Conservation (phyloP, 2,113 vertebrate genomes). For the Danio rerio region DNA sequence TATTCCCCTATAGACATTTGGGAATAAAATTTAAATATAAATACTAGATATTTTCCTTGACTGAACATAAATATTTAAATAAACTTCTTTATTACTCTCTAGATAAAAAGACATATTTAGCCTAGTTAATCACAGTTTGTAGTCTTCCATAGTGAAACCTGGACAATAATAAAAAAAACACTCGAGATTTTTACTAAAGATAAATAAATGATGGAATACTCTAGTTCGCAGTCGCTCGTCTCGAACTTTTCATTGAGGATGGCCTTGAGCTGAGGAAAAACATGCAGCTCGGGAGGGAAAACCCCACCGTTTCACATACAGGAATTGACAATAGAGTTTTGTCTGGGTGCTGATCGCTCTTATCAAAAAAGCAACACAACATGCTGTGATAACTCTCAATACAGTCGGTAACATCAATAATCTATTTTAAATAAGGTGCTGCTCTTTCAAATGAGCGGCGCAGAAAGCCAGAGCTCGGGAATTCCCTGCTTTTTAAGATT, state of each 20-base stretch:
- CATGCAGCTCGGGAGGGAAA: constrained; percentile 60
- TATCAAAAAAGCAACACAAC: constrained; percentile 47
- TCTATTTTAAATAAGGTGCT: constrained; percentile 51
- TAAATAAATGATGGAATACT: constrained; percentile 51
- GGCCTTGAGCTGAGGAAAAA: constrained; percentile 62
- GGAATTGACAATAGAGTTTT: constrained; percentile 42
- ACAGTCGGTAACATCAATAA: constrained; percentile 46
- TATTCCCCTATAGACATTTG: background rate
- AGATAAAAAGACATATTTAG: background rate
- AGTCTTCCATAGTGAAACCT: constrained; percentile 19
- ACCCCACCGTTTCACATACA: constrained; percentile 42
- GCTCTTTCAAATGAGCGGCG: constrained; percentile 58
- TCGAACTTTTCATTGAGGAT: constrained; percentile 62
- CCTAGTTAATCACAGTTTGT: background rate
- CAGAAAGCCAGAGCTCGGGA: constrained; percentile 64
- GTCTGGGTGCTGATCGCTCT: constrained; percentile 44
- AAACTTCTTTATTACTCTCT: background rate
- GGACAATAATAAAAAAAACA: constrained; percentile 54
- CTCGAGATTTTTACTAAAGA: constrained; percentile 56
- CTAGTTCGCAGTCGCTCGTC: constrained; percentile 64
- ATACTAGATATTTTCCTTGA: background rate
- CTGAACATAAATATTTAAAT: background rate
- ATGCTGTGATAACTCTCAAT: background rate
- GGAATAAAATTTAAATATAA: background rate
- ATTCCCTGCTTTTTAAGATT: constrained; percentile 75